Evolutionary conservation across 2,888 invertebrate species (phyloP), one percentile per base, ranked within the genome.

Genomic region (Eumacrocentrus americanus): DNA sequence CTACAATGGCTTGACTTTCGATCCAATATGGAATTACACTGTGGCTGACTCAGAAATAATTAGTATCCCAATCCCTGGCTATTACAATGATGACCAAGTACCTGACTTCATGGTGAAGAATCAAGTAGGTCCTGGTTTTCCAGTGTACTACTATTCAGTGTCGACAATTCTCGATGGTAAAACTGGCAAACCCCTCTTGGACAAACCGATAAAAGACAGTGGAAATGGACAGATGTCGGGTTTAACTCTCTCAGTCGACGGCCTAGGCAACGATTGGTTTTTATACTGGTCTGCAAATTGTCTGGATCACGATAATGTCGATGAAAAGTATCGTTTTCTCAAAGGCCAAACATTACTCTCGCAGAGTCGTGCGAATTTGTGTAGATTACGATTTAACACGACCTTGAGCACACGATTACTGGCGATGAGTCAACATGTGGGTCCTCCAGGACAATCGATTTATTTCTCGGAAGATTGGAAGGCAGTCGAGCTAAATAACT

Each of bases 71-170:
- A 88, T 90, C 9, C 90, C 91, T 1, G 92, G 90, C 0, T 91
- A 87, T 78, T 93, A 89, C 72, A 90, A 92, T 75, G 86, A 87
- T 66, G 92, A 92, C 72, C 84, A 88, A 67, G 80, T 89, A 4
- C 91, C 91, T 0, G 93, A 93, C 78, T 90, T 93, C 73, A 84
- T 92, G 81, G 84, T 93, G 1, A 90, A 91, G 68, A 91, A 85
- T 71, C 84, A 86, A 58, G 80, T 86, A 34, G 91, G 91, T 0
- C 88, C 89, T 0, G 90, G 88, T 7, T 90, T 87, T 78, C 90
- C 91, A 0, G 82, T 89, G 0, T 91, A 91, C 76, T 91, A 89
- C 75, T 89, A 90, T 73, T 89, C 91, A 2, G 83, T 88, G 74
- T 87, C 89, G 72, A 80, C 80, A 12, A 67, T 80, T 51, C 58